Base-by-base conservation (phyloP, 2,888 invertebrate genomes). In the Agelastica alni region DNA sequence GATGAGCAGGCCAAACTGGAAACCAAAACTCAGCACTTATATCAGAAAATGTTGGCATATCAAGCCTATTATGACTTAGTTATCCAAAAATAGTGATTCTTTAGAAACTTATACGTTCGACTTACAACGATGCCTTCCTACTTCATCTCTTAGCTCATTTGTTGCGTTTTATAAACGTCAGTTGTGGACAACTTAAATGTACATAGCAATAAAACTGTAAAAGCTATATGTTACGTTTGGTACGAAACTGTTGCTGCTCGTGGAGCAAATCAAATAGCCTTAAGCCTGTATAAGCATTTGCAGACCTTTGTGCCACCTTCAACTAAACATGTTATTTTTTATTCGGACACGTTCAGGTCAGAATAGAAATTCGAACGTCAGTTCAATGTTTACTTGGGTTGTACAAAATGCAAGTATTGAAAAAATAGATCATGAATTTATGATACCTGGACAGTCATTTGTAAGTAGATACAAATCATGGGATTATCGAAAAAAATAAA, bases 401-500 rank as follows among this genome's bases (percentile, higher is more conserved):
- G 39, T 26, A 36, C 43, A 56, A n/a, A n/a, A 51, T n/a, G 39
- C 18, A 42, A 47, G 12, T n/a, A n/a, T 34, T 7, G 17, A 30
- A 20, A 37, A 14, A n/a, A 42, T 60, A 26, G 43, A 58, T 20
- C 58, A 59, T 30, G 59, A 55, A 42, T 59, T 61, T 36, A 37
- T 56, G 22, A 37, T 48, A n/a, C 26, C 39, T 3, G 59, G 59
- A 37, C 43, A 61, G 32, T 17, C 61, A 41, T 34, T 53, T 46
- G 52, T 45, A 57, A 37, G 16, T 16, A 1, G 36, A 36, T 46
- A 45, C 41, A 7, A 56, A 61, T 22, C 37, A 56, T 44, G 31
- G 51, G 9, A 22, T 58, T 5, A 61, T 56, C 26, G 48, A 49
- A 34, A 55, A 51, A 10, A 36, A 58, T n/a, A 60, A 53, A 47